Conservation (phyloP, 2,113 vertebrate genomes). For the Ahaetulla prasina region DNA sequence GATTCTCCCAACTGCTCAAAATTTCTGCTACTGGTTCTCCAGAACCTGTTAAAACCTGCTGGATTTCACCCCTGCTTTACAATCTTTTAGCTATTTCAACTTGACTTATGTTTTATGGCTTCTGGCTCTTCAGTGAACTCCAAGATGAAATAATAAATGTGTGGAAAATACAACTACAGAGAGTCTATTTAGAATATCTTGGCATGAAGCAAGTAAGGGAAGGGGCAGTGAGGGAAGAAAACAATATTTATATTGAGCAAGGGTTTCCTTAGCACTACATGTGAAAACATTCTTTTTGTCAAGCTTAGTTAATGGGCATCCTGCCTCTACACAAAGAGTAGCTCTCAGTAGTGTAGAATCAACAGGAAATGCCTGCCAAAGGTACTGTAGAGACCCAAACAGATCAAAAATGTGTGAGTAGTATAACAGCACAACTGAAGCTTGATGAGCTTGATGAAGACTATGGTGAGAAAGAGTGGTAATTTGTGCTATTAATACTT, state of each 20-base stretch:
- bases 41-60: too few species aligned
- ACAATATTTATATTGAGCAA: conserved; percentile 64
- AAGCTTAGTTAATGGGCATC: conserved; percentile 29
- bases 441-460: background rate
- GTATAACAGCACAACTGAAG: background rate
- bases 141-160: conserved; percentile 46
- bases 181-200: conserved; percentile 66
- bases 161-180: conserved; percentile 56
- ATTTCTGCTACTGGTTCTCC: too few species aligned
- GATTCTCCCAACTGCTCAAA: too few species aligned
- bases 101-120: conserved; percentile 60
- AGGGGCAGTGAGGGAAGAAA: conserved; percentile 33
- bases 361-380: conserved; percentile 15
- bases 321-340: conserved; percentile 46
- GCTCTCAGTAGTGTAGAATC: conserved; percentile 48
- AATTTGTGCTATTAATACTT: conserved; percentile 38
- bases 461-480: background rate
- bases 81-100: conserved; percentile 59
- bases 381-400: background rate
- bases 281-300: conserved; percentile 60
- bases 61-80: too few species aligned
- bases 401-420: conserved; percentile 44
- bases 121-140: conserved; percentile 38
- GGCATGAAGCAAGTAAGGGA: conserved; percentile 46
- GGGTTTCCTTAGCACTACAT: conserved; percentile 58